Evolutionary conservation across 2,113 vertebrate genomes (phyloP), one percentile per base, ranked within the genome.

Genomic region (Orycteropus afer): DNA sequence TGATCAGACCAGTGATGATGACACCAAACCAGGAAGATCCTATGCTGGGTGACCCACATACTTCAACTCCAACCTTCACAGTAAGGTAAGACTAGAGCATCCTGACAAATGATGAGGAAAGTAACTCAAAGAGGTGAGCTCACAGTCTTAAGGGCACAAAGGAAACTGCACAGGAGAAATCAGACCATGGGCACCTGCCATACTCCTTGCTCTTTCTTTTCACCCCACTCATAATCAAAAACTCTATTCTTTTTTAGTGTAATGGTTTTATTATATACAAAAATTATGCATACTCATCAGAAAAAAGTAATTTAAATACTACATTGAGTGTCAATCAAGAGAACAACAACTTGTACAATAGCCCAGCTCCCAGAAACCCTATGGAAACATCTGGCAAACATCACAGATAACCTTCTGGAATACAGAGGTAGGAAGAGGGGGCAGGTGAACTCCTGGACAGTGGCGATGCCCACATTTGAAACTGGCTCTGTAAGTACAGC

Each of bases 1-100:
- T 0, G 20, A 9, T 29, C 20, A 45, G 14, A 25, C 47, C 51
- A 47, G 45, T 45, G 6, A 32, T 7, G 3, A n/a, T 0, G 7
- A 34, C 18, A 7, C 42, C 42, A 27, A 9, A 27, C 7, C 29
- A 27, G 23, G 1, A n/a, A 77, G 27, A 49, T 6, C 7, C 84
- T 25, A 29, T 4, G 47, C 63, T 57, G 29, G 18, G 71, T 14
- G 27, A 15, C 14, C 15, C 40, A 5, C 2, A 8, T 4, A 5
- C 40, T 17, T n/a, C 15, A 1, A 22, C 47, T 23, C 63, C 13
- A 13, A 3, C 7, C 23, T 53, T n/a, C 40, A 25, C 0, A 3
- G 2, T 15, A 5, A 67, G 49, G 47, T 17, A n/a, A 61, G 23
- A n/a, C 55, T 4, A n/a, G 32, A 55, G 23, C 27, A 9, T 29